These are phyloP conservation scores for Sternotherus odoratus DNA, from an alignment of 2,797 vertebrate species.

Conservation along the genomic window DNA sequence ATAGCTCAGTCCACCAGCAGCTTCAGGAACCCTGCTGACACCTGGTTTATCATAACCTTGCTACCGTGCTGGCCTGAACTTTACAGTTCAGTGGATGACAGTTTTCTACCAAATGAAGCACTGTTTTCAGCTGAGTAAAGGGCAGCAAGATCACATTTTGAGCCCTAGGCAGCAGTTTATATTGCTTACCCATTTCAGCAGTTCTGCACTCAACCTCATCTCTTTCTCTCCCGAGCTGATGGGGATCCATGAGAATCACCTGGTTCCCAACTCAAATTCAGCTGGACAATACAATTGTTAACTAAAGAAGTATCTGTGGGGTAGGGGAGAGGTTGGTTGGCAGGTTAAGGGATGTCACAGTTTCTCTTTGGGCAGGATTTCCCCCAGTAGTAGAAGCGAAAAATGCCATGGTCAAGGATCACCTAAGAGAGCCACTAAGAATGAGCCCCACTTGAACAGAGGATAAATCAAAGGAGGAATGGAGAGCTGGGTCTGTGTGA, in stretches of 20 bases:
- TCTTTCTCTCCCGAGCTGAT: conserved; percentile 1
- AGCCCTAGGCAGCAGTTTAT: background rate
- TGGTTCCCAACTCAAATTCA: background rate
- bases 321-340: background rate
- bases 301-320: background rate
- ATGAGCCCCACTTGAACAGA: background rate
- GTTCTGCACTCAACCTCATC: background rate
- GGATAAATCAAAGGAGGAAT: background rate
- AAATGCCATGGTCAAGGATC: background rate
- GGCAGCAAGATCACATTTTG: background rate
- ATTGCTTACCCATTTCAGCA: background rate
- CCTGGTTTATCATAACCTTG: conserved; percentile 41
- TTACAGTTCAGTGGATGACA: background rate
- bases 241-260: background rate
- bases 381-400: background rate
- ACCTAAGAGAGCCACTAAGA: background rate
- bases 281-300: background rate
- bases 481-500: background rate
- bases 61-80: background rate
- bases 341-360: background rate
- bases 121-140: background rate
- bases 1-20: background rate
- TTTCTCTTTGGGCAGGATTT: background rate
- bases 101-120: background rate
- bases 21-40: background rate